These are phyloP conservation scores for Bombus turneri DNA, from an alignment of 1,140 invertebrate genomes.

Conservation along the genomic window DNA sequence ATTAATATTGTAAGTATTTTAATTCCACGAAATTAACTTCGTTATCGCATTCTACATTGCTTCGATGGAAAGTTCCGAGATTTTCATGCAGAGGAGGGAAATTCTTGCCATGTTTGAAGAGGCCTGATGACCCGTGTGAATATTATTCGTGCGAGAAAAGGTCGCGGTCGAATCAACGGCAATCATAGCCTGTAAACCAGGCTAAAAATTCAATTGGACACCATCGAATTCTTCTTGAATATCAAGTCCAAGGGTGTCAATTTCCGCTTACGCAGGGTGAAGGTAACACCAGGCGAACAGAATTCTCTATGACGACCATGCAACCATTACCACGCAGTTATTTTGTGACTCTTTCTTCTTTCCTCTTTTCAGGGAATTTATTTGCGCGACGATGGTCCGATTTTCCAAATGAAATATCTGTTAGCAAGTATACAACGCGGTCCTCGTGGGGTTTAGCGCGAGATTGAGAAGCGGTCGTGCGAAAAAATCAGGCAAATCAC, in stretches of 20 bases:
- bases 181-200: constrained; percentile 68
- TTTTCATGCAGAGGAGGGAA: neutral
- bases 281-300: neutral
- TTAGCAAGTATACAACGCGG: constrained; percentile 37
- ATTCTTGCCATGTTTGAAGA: constrained; percentile 59
- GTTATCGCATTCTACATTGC: neutral
- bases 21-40: neutral
- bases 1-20: neutral
- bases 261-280: neutral
- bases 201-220: constrained; percentile 71
- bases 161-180: constrained; percentile 66
- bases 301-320: neutral
- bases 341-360: neutral
- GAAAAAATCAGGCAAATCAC: constrained; percentile 72
- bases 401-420: constrained; percentile 32
- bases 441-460: constrained; percentile 52
- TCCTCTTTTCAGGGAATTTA: neutral
- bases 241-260: constrained; percentile 50
- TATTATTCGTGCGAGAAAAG: constrained; percentile 71
- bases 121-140: constrained; percentile 60
- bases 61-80: neutral
- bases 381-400: constrained; percentile 6
- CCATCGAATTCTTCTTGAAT: constrained; percentile 66
- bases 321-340: neutral
- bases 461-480: constrained; percentile 69